phyloP scores from a whole-genome alignment of 2,113 vertebrate species.

The Tyto alba region DNA sequence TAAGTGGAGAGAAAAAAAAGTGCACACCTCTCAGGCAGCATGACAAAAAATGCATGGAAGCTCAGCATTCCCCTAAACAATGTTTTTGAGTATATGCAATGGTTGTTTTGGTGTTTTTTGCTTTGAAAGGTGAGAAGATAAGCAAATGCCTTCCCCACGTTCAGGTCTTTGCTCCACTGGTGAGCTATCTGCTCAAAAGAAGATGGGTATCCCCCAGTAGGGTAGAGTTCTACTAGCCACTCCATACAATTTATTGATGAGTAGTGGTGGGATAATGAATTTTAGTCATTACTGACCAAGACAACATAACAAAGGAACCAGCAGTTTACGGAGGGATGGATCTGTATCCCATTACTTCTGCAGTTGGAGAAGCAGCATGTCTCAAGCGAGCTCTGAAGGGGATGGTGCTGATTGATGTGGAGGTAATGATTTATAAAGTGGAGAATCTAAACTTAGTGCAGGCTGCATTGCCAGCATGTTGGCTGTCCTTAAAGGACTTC shows the following conservation, averaged over 20 bases:
- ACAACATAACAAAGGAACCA: neutral
- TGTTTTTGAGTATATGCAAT: accelerated
- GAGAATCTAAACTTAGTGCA: neutral
- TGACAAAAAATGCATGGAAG: accelerated
- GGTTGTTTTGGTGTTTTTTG: neutral
- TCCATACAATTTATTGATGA: neutral
- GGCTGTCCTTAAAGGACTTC: conserved; percentile 49
- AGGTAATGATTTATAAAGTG: neutral
- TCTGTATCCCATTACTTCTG: neutral
- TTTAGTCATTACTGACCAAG: neutral
- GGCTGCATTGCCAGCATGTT: neutral
- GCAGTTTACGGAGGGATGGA: neutral
- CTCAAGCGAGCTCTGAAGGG: neutral
- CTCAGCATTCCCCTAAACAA: neutral
- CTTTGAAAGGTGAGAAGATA: neutral
- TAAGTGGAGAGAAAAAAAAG: neutral
- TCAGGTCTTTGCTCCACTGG: accelerated
- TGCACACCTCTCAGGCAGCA: accelerated
- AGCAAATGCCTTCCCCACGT: neutral
- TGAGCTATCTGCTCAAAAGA: neutral
- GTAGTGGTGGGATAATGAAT: neutral
- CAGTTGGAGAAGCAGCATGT: neutral
- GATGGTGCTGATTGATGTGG: neutral
- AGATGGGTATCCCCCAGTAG: neutral
- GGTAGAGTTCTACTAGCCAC: accelerated